phyloP scores from a whole-genome alignment of 64 coral and sea anemone species.

The Dendrophyllia cribrosa region DNA sequence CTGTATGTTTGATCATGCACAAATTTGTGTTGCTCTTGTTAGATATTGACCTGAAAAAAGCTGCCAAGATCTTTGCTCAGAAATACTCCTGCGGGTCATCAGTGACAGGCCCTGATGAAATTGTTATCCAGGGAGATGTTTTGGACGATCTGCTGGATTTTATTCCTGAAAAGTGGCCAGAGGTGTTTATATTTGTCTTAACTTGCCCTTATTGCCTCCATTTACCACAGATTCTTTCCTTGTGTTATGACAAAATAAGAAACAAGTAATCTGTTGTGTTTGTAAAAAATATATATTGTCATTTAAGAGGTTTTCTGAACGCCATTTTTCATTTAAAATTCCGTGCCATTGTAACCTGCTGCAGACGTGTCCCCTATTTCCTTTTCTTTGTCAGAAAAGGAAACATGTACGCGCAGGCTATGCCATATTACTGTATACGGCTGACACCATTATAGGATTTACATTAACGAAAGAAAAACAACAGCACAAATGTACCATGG shows the following conservation, averaged over 20 bases:
- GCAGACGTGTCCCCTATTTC: too few species aligned
- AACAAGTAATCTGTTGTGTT: neutral
- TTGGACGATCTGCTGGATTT: conserved; percentile 94
- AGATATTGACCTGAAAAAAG: conserved; percentile 97
- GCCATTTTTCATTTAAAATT: too few species aligned
- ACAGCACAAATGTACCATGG: too few species aligned
- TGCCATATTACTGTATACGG: too few species aligned
- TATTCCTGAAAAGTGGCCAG: conserved; percentile 98
- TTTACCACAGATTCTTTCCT: neutral
- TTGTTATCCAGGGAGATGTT: conserved; percentile 97
- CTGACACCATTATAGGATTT: too few species aligned
- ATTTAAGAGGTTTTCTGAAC: too few species aligned
- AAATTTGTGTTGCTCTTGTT: neutral
- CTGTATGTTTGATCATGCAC: too few species aligned
- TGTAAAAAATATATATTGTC: too few species aligned
- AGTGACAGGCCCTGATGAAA: conserved; percentile 96
- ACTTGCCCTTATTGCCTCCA: neutral
- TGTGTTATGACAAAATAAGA: neutral
- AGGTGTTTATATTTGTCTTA: conserved; percentile 45
- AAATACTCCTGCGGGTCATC: conserved; percentile 95
- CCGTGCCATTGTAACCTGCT: too few species aligned
- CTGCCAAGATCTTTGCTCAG: conserved; percentile 91
- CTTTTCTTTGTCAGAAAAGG: too few species aligned
- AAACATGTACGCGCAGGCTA: too few species aligned
- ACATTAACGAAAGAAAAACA: too few species aligned